Conservation (phyloP, 2,888 invertebrate species). For the Alcis repandata region DNA sequence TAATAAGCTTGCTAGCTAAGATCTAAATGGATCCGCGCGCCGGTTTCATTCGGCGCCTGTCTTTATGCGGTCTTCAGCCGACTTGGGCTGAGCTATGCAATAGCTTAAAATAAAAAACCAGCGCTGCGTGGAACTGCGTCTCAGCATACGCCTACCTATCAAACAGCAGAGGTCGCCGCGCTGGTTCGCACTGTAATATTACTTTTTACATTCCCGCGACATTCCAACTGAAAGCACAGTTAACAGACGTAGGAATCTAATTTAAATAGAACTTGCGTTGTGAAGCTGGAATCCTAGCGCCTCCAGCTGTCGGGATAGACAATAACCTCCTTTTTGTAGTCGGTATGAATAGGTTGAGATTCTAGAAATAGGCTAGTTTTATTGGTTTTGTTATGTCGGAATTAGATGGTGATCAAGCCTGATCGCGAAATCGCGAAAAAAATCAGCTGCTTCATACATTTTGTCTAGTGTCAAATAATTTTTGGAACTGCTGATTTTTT, state of each 20-base stretch:
- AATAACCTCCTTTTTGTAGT: too few species aligned
- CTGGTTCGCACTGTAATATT: neutral
- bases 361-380: too few species aligned
- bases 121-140: too few species aligned
- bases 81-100: neutral
- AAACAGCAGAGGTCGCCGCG: neutral
- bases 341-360: neutral
- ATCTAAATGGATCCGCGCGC: slow-evolving; percentile 53
- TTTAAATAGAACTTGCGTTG: neutral
- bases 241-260: slow-evolving; percentile 22
- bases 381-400: too few species aligned
- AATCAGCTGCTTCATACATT: too few species aligned
- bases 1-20: slow-evolving; percentile 44
- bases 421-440: neutral
- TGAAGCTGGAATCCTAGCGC: slow-evolving; percentile 4
- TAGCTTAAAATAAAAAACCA: too few species aligned
- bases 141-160: too few species aligned
- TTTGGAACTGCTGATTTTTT: too few species aligned
- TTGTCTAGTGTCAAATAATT: too few species aligned
- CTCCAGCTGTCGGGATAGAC: neutral
- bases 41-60: slow-evolving; percentile 33
- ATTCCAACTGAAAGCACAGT: slow-evolving; percentile 8
- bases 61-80: slow-evolving; percentile 12
- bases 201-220: slow-evolving; percentile 5
- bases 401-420: too few species aligned